Base-by-base conservation (phyloP, 2,113 vertebrate genomes). In the Numenius arquata region DNA sequence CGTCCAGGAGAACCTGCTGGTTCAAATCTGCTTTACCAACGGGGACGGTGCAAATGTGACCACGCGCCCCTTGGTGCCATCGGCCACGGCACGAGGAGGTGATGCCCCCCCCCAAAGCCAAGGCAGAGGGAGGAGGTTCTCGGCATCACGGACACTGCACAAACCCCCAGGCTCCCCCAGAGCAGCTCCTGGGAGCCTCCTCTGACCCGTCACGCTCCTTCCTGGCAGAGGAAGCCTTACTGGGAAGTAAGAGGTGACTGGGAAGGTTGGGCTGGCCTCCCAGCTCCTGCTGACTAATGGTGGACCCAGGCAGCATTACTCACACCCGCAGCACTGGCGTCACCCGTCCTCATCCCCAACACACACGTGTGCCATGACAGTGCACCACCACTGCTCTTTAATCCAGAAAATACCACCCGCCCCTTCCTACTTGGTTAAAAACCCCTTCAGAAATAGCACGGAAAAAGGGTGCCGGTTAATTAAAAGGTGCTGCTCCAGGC, bases 11-110 rank as follows among this genome's bases (percentile, higher is more conserved):
- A 45, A 62, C 18, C 50, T 2, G 55, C 18, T 8, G 32, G 1
- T 19, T 9, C 0, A 11, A 8, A 10, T 5, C 52, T 20, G 72
- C 76, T 47, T 67, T 0, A 0, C 3, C 9, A 2, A 22, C 0
- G 11, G 48, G 9, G 23, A 12, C 3, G 0, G 38, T 1, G 83
- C 84, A 14, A 22, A 86, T 38, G 87, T 0, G 2, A 55, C 67
- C 2, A 1, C 0, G 16, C 2, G 1, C 29, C 29, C 36, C 53
- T 10, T 0, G 53, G 41, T 3, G 32, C 1, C 11, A 45, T 1
- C 27, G 13, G 65, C n/a, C 26, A 1, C 0, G 3, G 70, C 55
- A 15, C 12, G 3, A 75, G 2, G 7, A 19, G 47, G 80, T 2
- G 2, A 17, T 1, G 66, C 18, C 30, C 34, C 13, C 25, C 2